Conservation (phyloP, 2,113 vertebrate genomes). For the Azemiops feae region DNA sequence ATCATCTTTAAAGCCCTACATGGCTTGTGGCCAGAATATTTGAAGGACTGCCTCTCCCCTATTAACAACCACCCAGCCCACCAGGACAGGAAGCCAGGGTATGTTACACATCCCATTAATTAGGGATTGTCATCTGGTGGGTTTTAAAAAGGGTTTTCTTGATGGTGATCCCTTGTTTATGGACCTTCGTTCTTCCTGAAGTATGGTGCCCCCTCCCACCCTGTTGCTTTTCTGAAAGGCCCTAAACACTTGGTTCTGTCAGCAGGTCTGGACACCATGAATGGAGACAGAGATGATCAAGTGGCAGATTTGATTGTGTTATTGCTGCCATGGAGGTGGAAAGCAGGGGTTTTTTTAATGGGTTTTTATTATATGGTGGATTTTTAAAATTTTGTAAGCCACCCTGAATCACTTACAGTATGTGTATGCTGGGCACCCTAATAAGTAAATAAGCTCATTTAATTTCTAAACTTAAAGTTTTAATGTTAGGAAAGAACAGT, state of each 20-base stretch:
- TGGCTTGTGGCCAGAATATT: neutral
- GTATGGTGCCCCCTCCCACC: neutral
- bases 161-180: neutral
- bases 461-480: neutral
- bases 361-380: neutral
- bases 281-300: neutral
- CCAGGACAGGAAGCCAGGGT: neutral
- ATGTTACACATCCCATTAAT: neutral
- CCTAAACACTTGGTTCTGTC: neutral
- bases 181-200: too few species aligned
- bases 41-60: too few species aligned
- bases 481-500: neutral
- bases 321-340: neutral
- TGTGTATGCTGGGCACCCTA: neutral
- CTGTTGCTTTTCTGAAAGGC: neutral
- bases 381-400: neutral
- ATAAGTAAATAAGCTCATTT: neutral
- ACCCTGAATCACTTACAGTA: neutral
- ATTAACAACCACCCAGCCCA: too few species aligned
- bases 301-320: neutral
- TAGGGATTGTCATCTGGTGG: neutral
- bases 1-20: neutral
- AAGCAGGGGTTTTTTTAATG: neutral
- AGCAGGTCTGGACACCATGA: neutral
- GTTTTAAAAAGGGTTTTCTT: neutral